These are phyloP conservation scores for Meriones psammophilus DNA, from an alignment of 2,797 vertebrate species.

Conservation along the genomic window DNA sequence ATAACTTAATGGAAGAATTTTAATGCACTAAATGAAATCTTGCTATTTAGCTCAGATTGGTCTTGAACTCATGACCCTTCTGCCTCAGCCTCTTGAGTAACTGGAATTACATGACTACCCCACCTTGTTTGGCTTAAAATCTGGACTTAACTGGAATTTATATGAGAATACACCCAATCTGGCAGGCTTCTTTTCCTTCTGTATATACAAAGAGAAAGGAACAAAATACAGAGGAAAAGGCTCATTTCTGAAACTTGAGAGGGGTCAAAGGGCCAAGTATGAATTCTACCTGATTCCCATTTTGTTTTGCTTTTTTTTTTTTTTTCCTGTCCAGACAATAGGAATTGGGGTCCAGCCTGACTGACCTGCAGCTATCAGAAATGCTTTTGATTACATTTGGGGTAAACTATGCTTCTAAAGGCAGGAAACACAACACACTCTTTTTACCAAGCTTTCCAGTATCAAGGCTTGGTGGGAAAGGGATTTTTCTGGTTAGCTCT, in stretches of 20 bases:
- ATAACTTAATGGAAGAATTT: background rate
- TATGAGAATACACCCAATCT: constrained; percentile 33
- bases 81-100: background rate
- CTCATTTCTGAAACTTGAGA: constrained; percentile 51
- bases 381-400: background rate
- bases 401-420: constrained; percentile 2
- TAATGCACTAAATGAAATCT: background rate
- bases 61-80: background rate
- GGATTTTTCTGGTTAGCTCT: constrained; percentile 62
- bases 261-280: background rate
- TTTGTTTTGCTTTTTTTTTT: constrained; percentile 38
- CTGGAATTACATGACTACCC: background rate
- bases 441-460: constrained; percentile 45
- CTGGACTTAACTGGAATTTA: constrained; percentile 44
- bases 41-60: background rate
- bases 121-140: background rate
- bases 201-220: background rate
- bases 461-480: background rate
- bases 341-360: constrained; percentile 17
- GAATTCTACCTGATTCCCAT: constrained; percentile 54
- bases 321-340: constrained; percentile 29
- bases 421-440: constrained; percentile 60
- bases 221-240: constrained; percentile 60
- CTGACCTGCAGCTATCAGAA: constrained; percentile 50
- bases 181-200: background rate